Conservation (phyloP, 2,113 vertebrate genomes). For the Mirounga angustirostris region DNA sequence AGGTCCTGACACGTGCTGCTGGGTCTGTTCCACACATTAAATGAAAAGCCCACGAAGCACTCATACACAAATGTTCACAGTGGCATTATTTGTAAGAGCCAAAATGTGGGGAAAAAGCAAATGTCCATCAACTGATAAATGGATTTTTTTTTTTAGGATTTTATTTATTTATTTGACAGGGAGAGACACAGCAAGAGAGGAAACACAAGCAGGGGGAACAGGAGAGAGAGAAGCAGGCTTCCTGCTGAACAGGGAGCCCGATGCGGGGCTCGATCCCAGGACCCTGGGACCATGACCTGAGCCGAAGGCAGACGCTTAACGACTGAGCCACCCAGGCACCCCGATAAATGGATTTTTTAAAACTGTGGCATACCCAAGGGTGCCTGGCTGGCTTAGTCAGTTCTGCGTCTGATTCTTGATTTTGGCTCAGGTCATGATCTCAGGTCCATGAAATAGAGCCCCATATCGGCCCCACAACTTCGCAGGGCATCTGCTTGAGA, state of each 20-base stretch:
- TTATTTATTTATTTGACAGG: too few relatives aligned
- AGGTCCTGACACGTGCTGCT: not conserved
- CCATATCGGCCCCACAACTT: not conserved
- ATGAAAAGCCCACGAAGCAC: not conserved
- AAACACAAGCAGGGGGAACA: too few relatives aligned
- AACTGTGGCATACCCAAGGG: not conserved
- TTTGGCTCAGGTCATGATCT: not conserved
- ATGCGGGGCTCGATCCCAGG: too few relatives aligned
- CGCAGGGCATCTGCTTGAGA: not conserved
- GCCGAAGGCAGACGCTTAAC: too few relatives aligned
- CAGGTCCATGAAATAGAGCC: not conserved
- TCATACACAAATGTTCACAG: not conserved
- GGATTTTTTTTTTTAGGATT: not conserved
- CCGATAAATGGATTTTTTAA: not conserved
- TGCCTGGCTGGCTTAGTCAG: not conserved
- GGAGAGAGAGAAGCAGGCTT: too few relatives aligned
- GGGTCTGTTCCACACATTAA: too few relatives aligned
- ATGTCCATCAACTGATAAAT: not conserved
- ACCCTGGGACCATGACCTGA: too few relatives aligned
- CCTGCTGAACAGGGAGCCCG: too few relatives aligned
- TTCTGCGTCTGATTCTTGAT: not conserved
- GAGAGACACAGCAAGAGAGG: too few relatives aligned
- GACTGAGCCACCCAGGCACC: too few relatives aligned
- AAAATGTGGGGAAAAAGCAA: not conserved
- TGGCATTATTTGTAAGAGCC: not conserved